Evolutionary conservation across 2,888 invertebrate species (phyloP), one percentile per base, ranked within the genome.

Genomic region (Ophioninae sp.): DNA sequence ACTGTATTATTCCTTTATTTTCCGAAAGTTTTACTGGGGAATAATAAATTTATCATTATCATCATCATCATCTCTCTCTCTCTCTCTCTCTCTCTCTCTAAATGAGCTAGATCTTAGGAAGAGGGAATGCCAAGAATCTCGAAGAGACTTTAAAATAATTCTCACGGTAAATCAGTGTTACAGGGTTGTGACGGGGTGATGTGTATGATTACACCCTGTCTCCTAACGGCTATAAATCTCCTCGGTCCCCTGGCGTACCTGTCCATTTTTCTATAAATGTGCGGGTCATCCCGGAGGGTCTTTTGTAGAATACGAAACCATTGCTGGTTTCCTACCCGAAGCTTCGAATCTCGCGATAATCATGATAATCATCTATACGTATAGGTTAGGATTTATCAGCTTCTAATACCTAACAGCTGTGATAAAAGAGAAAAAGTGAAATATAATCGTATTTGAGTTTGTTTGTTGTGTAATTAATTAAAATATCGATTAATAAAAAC

Each of bases 131-230:
- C 84, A 79, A 87, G 87, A 88, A 86, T 88, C 83, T 83, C 79
- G 73, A 87, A 87, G 89, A 87, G 89, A 90, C 88, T 91, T 89
- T 90, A 87, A 69, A 57, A 57, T 90, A 90, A 91, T 92, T 93
- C 93, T 89, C 93, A 93, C 93, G 91, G 92, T 93, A 92, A 93
- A 93, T 93, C 92, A 93, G 89, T 87, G 91, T 90, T 91, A 89
- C 87, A 83, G 92, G 91, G 91, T 91, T 92, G 81, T 59, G 92
- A 92, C 90, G 90, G 92, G 91, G 91, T 91, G 92, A 93, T 92
- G 92, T 89, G 91, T 92, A 92, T 93, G 93, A 93, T 93, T 93
- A 92, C 92, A 92, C 90, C 91, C 91, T 93, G 93, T 92, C 93
- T 91, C 91, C 87, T 88, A 89, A 86, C 88, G 88, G 89, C 91